Base-by-base conservation (phyloP, 2,113 vertebrate genomes). In the Ctenomys sociabilis region DNA sequence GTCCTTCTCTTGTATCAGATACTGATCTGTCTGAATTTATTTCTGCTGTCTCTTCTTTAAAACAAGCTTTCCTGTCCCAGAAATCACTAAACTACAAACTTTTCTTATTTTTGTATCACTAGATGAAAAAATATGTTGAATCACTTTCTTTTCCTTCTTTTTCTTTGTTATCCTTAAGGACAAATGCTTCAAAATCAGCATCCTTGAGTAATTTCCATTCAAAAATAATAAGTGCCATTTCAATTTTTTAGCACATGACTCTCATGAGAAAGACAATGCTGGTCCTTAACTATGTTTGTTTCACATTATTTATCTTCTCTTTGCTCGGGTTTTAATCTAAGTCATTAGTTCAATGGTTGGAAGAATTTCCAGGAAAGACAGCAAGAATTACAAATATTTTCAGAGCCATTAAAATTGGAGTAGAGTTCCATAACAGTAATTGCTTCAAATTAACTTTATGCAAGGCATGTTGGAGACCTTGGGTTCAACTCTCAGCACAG, bases 251-350 rank as follows among this genome's bases (percentile, higher is more conserved):
- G 26, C 28, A 32, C 6, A 24, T 1, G 59, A 88, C 81, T 93
- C 66, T 92, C 64, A 30, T 57, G 37, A 91, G 61, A 93, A 92
- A 72, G 11, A 75, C 70, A 85, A 17, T 22, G 86, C n/a, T 95
- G 22, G 16, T 40, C 30, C 16, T 14, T 92, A 91, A 19, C 37
- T 93, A 12, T 78, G 72, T 40, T 88, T 91, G 21, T 73, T 87
- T 30, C 68, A 75, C 78, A 59, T 86, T 91, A 70, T 78, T 88
- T 70, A 5, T 82, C 40, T 93, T 91, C 5, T 77, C 52, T 91
- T 86, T 84, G 43, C 16, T 73, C 59, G 49, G 17, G 8, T 49
- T 97, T 22, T 84, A 93, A 87, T 87, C 54, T 89, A 94, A 93
- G 86, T 61, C 54, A 92, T 28, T 88, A 63, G 4, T 87, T 94